Evolutionary conservation across 1,140 invertebrate species (phyloP).

Genomic region (Rhagoletis zephyria): DNA sequence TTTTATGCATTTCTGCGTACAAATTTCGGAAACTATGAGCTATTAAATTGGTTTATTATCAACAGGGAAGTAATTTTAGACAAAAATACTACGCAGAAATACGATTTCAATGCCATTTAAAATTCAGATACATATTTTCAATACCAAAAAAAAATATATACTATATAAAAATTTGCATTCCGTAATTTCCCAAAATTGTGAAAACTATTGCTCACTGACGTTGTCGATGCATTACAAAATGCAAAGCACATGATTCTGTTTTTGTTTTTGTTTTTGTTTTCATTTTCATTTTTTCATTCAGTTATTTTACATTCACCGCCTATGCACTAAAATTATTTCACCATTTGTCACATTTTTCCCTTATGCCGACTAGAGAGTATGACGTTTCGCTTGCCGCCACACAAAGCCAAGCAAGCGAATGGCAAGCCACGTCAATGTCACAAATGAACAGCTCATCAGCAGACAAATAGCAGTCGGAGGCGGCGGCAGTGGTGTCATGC

Average conservation of each 20-base stretch:
- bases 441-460: conserved; percentile 30
- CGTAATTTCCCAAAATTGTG: background rate
- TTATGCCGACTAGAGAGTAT: background rate
- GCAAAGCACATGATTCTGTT: background rate
- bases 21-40: too few species aligned
- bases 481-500: background rate
- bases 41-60: too few species aligned
- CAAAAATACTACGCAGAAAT: too few species aligned
- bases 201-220: background rate
- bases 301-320: background rate
- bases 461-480: background rate
- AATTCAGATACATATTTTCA: too few species aligned
- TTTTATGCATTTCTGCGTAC: too few species aligned
- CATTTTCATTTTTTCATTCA: too few species aligned
- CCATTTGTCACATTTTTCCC: conserved; percentile 41
- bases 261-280: background rate
- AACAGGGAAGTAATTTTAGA: too few species aligned
- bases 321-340: background rate
- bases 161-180: too few species aligned
- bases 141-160: too few species aligned
- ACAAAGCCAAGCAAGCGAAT: background rate
- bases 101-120: too few species aligned
- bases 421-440: conserved; percentile 17
- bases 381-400: conserved; percentile 6
- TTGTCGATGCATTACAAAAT: background rate